Conservation (phyloP, 2,113 vertebrate species). For the Chlorocebus sabaeus region DNA sequence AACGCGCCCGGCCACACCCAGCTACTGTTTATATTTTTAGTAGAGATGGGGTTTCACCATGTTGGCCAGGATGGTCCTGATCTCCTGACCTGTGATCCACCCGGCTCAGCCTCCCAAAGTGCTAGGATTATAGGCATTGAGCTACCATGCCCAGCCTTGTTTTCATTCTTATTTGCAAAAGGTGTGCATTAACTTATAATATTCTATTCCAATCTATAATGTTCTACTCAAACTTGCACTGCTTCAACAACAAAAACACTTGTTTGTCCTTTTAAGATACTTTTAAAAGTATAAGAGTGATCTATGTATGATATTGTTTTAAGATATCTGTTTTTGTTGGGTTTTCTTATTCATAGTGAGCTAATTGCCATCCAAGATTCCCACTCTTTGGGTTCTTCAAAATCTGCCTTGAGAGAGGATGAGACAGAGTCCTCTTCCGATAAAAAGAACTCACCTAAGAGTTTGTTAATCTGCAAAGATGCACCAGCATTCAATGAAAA, state of each 20-base stretch:
- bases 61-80: too few species aligned
- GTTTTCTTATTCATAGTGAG: conserved; percentile 67
- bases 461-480: conserved; percentile 39
- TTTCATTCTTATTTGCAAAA: background rate
- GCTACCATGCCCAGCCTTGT: too few species aligned
- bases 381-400: conserved; percentile 48
- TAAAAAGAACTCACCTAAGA: conserved; percentile 41
- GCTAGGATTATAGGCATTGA: too few species aligned
- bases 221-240: background rate
- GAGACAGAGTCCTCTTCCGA: conserved; percentile 52
- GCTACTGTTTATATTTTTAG: too few species aligned
- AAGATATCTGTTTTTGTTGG: background rate
- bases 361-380: conserved; percentile 29
- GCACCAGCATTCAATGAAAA: background rate
- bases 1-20: too few species aligned
- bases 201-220: background rate
- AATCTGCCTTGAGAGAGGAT: conserved; percentile 49
- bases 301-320: rapidly evolving
- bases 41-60: too few species aligned
- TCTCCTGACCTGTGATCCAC: too few species aligned
- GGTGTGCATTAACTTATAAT: background rate
- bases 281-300: background rate
- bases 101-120: too few species aligned
- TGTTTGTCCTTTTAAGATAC: background rate
- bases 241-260: background rate